Percentiles rank a stretch among this genome's conserved stretches.
phyloP scores from a whole-genome alignment of 2,888 invertebrate genomes.

The Acronicta leporina region DNA sequence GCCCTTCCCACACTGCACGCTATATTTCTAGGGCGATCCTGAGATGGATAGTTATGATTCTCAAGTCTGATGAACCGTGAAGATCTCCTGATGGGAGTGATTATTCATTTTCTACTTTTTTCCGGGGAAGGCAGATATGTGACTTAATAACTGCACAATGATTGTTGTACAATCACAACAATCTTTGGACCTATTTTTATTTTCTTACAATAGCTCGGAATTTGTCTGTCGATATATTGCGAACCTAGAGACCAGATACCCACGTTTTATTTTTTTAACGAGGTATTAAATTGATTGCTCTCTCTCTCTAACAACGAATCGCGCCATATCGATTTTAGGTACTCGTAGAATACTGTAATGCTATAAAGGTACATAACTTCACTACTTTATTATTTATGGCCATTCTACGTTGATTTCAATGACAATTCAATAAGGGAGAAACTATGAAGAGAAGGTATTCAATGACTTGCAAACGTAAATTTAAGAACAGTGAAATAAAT shows the following conservation, averaged over 20 bases:
- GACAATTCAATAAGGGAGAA: background rate
- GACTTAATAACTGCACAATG: too few species aligned
- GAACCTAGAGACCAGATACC: background rate
- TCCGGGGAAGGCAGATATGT: too few species aligned
- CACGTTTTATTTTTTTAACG: constrained; percentile 16
- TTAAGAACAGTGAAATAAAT: too few species aligned
- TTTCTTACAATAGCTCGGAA: constrained; percentile 14
- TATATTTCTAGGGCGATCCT: constrained; percentile 3
- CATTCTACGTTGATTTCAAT: background rate
- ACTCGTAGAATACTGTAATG: too few species aligned
- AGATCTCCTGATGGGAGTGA: too few species aligned
- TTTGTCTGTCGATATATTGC: background rate
- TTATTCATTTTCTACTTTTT: too few species aligned
- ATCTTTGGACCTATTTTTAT: too few species aligned
- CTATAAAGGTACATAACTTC: too few species aligned
- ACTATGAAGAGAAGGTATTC: too few species aligned
- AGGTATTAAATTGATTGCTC: constrained; percentile 10
- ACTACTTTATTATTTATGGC: constrained; percentile 20
- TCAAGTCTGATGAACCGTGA: too few species aligned
- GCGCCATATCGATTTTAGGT: constrained; percentile 23
- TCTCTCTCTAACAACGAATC: constrained; percentile 26
- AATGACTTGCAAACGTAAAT: too few species aligned
- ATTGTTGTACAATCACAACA: too few species aligned
- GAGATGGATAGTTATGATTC: constrained; percentile 8
- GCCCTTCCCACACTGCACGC: background rate